phyloP scores from a whole-genome alignment of 2,797 vertebrate species.

The Hypotaenidia okinawae region DNA sequence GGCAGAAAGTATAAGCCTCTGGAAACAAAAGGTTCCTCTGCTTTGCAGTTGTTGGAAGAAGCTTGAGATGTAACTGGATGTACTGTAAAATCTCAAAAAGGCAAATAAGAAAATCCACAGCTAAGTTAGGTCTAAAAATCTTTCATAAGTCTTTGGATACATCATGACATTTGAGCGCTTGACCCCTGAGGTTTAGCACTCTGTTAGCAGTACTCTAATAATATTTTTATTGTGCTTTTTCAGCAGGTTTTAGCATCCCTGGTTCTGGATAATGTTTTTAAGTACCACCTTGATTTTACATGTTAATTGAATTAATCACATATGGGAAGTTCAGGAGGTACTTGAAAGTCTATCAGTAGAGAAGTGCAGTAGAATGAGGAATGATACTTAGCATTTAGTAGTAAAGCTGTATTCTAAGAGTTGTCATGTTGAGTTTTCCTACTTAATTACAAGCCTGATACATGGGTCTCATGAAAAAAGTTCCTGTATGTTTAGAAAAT shows the following conservation, averaged over 20 bases:
- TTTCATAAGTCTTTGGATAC: background rate
- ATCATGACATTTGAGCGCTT: background rate
- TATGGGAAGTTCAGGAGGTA: background rate
- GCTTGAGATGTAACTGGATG: background rate
- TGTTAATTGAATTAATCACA: background rate
- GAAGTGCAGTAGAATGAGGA: background rate
- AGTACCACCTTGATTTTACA: background rate
- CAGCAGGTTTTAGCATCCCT: background rate
- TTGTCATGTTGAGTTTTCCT: background rate
- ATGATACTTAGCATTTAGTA: background rate
- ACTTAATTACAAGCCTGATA: background rate
- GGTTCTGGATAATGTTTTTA: background rate
- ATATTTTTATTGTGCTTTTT: background rate
- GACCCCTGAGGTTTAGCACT: background rate
- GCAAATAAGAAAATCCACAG: background rate
- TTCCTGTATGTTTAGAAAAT: background rate
- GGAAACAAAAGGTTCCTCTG: background rate
- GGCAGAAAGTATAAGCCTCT: background rate
- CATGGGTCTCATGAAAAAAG: background rate
- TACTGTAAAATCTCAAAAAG: background rate
- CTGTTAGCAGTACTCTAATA: background rate
- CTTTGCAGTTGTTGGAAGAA: background rate
- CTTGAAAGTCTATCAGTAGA: background rate
- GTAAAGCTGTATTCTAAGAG: background rate
- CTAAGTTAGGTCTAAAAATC: background rate